Evolutionary conservation across 2,113 vertebrate species (phyloP).

Genomic region (Dasypus novemcinctus): DNA sequence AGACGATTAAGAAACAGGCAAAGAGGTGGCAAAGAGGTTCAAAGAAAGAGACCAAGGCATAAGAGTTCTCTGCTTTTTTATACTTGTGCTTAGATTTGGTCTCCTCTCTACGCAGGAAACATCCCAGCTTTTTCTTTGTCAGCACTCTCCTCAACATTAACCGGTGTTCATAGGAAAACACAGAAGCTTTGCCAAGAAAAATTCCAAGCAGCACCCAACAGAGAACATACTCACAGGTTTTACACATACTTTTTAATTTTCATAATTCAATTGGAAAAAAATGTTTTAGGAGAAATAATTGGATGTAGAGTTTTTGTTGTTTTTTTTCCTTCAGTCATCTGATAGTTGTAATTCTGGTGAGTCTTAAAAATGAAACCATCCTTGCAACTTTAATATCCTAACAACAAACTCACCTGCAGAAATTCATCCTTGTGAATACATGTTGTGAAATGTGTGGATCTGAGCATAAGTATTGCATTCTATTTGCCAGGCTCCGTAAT

Average conservation of each 20-base stretch:
- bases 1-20: neutral
- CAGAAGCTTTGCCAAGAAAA: neutral
- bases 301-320: neutral
- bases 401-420: neutral
- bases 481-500: neutral
- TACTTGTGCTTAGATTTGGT: neutral
- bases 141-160: neutral
- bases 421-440: neutral
- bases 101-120: neutral
- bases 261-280: neutral
- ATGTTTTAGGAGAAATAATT: neutral
- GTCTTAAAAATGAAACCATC: neutral
- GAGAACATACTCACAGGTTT: neutral
- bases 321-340: neutral
- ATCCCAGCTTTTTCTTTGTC: accelerated
- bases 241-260: neutral
- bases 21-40: neutral
- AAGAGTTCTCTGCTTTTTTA: neutral
- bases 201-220: neutral
- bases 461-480: too few species aligned
- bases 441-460: neutral
- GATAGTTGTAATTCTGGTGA: neutral
- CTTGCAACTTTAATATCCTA: neutral
- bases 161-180: neutral
- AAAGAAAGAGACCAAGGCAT: neutral